Base-by-base conservation (phyloP, 64 coral and sea anemone species). In the Orbicella faveolata region DNA sequence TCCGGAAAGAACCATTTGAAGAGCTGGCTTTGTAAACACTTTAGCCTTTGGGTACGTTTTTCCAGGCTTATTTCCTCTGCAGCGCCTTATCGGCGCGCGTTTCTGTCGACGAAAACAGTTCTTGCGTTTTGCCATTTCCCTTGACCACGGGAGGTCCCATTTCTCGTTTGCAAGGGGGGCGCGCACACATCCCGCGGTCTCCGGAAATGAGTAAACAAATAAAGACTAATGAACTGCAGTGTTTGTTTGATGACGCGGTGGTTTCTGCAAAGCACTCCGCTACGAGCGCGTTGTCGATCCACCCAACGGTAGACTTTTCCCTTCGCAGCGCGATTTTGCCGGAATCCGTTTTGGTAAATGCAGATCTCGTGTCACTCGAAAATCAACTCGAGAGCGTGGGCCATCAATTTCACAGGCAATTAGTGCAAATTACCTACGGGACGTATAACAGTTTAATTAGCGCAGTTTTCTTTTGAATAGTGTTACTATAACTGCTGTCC, bases 191-290 rank as follows among this genome's bases (percentile, higher is more conserved):
- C 82, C 64, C 65, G 21, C 65, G 21, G 37, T 26, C 82, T 48
- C 82, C 82, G 82, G 82, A 85, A 85, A 85, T 85, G 82, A 34
- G 35, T 82, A 67, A 83, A 83, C 81, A 83, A 83, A 83, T 67
- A 83, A 64, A 48, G 79, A 82, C 63, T 82, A 82, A 82, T 59
- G 61, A 85, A 66, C 37, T 85, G 67, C 82, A 51, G 20, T 85
- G 65, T 85, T 85, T 70, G 82, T 85, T 85, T 73, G 65, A 66
- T 39, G 65, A 51, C 68, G 20, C 63, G 52, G 36, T 41, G 26
- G 35, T 52, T 72, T 51, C 9, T 5, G 65, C 21, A 16, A 85
- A 65, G 36, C 21, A 10, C 20, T 66, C 34, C 63, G 62, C 36
- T 15, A 14, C 18, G 36, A 12, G 36, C 17, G 54, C 19, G 81